Conservation (phyloP, 2,797 vertebrate genomes). For the Stomatorhinus walkeri region DNA sequence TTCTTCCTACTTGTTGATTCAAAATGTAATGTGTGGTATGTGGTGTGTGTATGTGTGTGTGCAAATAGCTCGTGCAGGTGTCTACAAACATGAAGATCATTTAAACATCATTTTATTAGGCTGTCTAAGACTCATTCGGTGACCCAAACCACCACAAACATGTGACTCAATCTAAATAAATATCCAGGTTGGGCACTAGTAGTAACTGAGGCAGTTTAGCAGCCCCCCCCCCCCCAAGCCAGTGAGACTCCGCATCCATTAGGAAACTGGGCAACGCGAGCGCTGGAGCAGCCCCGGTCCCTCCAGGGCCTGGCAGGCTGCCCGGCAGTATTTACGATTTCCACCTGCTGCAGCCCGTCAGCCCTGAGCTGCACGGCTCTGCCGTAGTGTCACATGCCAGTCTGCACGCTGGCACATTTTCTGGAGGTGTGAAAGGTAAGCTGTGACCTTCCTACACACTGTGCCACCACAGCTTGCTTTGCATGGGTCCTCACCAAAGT, state of each 20-base stretch:
- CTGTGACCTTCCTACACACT: not conserved
- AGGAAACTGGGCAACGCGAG: not conserved
- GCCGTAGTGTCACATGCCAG: not conserved
- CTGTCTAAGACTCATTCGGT: not conserved
- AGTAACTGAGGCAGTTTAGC: not conserved
- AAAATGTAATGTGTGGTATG: not conserved
- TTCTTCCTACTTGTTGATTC: not conserved
- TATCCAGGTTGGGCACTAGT: not conserved
- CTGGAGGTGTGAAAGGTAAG: not conserved
- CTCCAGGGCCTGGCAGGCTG: not conserved
- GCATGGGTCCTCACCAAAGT: not conserved
- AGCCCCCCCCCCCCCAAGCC: not conserved
- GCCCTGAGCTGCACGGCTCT: not conserved
- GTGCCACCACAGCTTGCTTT: not conserved
- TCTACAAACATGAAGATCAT: not conserved
- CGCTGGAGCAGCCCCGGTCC: not conserved
- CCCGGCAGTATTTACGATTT: conserved; percentile 17
- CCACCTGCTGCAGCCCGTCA: conserved; percentile 12
- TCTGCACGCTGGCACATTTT: conserved; percentile 1
- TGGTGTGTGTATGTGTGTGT: not conserved
- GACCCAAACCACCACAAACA: not conserved
- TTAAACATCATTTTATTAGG: not conserved
- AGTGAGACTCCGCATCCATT: not conserved
- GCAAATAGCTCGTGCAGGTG: too few relatives aligned
- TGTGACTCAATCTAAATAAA: not conserved